These are phyloP conservation scores for Vidua chalybeata DNA, from an alignment of 2,113 vertebrate species.

Conservation along the genomic window DNA sequence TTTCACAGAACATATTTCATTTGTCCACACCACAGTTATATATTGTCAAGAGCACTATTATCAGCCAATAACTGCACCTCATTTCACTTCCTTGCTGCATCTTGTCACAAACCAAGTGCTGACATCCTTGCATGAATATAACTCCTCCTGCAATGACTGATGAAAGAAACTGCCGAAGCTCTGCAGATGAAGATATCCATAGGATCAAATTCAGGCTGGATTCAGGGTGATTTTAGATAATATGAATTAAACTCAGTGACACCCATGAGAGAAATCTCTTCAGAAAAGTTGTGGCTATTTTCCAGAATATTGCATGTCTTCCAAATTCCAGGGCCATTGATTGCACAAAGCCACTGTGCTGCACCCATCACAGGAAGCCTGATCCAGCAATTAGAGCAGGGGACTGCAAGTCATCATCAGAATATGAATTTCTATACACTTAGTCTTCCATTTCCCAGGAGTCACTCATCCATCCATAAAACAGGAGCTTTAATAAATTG, in stretches of 20 bases:
- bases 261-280: not conserved
- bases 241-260: not conserved
- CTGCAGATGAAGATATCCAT: not conserved
- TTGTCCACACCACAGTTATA: not conserved
- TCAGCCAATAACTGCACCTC: not conserved
- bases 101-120: not conserved
- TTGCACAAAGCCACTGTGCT: accelerated
- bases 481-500: not conserved
- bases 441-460: not conserved
- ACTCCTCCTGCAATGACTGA: not conserved
- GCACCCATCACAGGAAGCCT: not conserved
- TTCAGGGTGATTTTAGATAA: not conserved
- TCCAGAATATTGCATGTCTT: not conserved
- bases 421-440: not conserved
- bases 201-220: not conserved
- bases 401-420: not conserved
- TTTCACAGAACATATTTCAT: not conserved
- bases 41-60: not conserved
- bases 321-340: not conserved
- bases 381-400: not conserved
- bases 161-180: not conserved
- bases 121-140: not conserved
- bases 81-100: not conserved
- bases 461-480: not conserved
- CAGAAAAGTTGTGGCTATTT: not conserved